Evolutionary conservation across 2,113 vertebrate species (phyloP).

Genomic region (Monarcha castaneiventris): DNA sequence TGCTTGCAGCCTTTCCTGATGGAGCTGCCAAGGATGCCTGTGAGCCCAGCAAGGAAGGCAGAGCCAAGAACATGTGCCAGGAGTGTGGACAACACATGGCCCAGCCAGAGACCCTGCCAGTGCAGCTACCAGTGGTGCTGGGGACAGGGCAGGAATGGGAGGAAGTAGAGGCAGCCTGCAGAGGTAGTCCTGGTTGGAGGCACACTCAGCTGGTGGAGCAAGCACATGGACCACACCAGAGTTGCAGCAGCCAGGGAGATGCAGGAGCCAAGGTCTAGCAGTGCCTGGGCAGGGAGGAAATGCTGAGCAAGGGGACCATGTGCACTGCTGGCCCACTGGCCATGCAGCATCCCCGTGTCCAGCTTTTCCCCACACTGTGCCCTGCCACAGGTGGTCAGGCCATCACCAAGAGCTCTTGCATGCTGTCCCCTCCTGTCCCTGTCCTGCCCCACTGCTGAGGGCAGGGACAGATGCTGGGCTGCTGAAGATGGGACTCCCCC

Average conservation of each 20-base stretch:
- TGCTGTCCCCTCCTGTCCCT: rapidly evolving
- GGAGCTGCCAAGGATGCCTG: background rate
- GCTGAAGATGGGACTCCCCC: background rate
- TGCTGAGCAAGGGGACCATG: background rate
- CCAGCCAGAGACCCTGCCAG: background rate
- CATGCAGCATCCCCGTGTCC: rapidly evolving
- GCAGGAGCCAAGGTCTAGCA: background rate
- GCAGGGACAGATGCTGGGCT: rapidly evolving
- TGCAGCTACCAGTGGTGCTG: background rate
- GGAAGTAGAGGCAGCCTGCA: background rate
- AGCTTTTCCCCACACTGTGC: background rate
- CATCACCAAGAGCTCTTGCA: rapidly evolving
- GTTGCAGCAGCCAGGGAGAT: background rate
- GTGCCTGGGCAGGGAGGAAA: background rate
- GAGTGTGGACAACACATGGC: rapidly evolving
- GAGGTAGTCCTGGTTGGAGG: background rate
- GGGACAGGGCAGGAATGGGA: background rate
- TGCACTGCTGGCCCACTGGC: background rate
- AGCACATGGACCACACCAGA: background rate
- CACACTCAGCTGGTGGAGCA: rapidly evolving
- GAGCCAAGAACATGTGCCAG: background rate
- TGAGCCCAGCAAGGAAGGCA: background rate
- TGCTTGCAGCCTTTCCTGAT: rapidly evolving
- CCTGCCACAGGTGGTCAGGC: rapidly evolving
- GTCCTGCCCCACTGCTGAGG: background rate